Base-by-base conservation (phyloP, 2,888 invertebrate species). In the Chloroclysta siterata region DNA sequence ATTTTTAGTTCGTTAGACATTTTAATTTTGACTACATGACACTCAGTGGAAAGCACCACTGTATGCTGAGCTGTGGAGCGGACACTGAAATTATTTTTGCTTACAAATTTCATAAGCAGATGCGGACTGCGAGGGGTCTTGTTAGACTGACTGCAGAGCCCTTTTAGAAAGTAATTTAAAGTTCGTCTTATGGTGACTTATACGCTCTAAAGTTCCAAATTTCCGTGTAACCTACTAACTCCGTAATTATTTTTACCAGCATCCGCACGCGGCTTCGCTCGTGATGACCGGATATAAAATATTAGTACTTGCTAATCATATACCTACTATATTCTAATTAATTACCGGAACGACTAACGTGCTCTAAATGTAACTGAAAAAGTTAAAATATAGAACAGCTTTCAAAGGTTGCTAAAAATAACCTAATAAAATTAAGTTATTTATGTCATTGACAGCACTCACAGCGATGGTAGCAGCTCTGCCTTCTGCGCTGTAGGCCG, bases 151-250 rank as follows among this genome's bases (percentile, higher is more conserved):
- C 10, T 14, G 29, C 15, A 13, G 36, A 58, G 62, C 46, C 60
- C 63, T 65, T 69, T 62, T 54, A 62, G 17, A 55, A 62, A 69
- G 64, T 65, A 64, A 69, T 69, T 64, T 60, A 66, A 66, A 69
- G 62, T 69, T 63, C 28, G 41, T 13, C 10, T 48, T 39, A 48
- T 55, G 60, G 58, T 57, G 60, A 60, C 52, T 61, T 46, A 46
- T 52, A 14, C 64, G 39, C 51, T 44, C 17, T 2, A n/a, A 28
- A 58, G 42, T 66, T 57, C 46, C 47, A 36, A 56, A 56, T 63
- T 57, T 52, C 29, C 39, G 15, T 50, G 46, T 42, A 22, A 39
- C 39, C 52, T 52, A 41, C 39, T 52, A 41, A 52, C 13, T 17
- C 15, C 39, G 39, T 52, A 41, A 41, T 53, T 53, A 42, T 14